A percentile compares a stretch with the other conserved stretches of the same genome.
Conservation (phyloP, 2,797 vertebrate genomes). For the Rhabdomys pumilio region DNA sequence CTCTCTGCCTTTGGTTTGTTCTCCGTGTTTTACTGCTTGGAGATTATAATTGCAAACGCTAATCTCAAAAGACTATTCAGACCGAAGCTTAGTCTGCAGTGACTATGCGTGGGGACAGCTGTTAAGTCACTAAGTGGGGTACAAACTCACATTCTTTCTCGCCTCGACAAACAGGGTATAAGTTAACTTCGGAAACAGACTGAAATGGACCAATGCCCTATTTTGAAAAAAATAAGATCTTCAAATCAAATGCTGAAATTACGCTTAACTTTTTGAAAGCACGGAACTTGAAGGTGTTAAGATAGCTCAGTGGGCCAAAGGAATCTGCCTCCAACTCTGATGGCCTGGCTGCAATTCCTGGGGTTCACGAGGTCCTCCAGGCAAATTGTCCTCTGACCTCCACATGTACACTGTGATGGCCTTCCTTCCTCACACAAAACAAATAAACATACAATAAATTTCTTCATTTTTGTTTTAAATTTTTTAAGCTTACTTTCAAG, state of each 20-base stretch:
- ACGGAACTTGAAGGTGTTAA: not conserved
- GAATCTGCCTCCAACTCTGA: not conserved
- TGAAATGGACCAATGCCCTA: not conserved
- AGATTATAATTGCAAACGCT: not conserved
- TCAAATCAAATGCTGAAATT: not conserved
- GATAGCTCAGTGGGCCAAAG: too few relatives aligned
- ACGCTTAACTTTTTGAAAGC: not conserved
- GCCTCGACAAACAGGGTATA: not conserved
- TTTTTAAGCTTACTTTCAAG: not conserved
- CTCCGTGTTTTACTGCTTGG: not conserved
- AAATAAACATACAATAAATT: not conserved
- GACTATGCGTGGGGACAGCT: not conserved
- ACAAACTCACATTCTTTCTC: not conserved
- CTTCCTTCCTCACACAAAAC: not conserved
- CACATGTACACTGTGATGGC: not conserved
- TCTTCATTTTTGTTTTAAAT: not conserved
- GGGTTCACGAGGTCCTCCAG: not conserved
- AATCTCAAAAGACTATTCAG: not conserved
- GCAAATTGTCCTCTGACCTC: not conserved
- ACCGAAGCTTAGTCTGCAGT: not conserved
- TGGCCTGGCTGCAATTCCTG: not conserved
- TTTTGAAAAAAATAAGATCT: conserved; percentile 30
- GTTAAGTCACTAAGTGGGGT: not conserved
- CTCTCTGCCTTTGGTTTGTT: not conserved
- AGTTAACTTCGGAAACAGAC: conserved; percentile 18